Conservation (phyloP, 2,888 invertebrate genomes). For the Cordilura impudica region DNA sequence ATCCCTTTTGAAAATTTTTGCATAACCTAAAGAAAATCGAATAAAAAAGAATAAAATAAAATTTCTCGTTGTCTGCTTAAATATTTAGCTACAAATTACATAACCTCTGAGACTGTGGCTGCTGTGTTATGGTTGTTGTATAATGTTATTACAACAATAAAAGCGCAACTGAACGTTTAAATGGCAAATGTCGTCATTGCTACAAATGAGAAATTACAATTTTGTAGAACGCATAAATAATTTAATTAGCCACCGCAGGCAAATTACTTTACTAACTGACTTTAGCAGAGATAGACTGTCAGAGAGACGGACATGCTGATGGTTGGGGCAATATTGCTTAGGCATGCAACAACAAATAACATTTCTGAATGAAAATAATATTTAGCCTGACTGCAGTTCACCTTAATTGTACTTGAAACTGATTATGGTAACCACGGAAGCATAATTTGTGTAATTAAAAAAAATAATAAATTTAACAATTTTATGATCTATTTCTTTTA, state of each 20-base stretch:
- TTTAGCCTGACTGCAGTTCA: constrained; percentile 30
- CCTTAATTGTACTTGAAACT: constrained; percentile 36
- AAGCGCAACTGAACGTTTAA: neutral
- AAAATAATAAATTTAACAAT: constrained; percentile 8
- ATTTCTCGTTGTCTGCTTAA: neutral
- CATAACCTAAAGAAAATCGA: no score
- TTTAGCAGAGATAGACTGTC: neutral
- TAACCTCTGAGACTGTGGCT: neutral
- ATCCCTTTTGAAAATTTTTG: no score
- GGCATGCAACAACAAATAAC: neutral
- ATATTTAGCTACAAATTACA: neutral
- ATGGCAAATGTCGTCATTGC: neutral
- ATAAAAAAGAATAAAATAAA: neutral
- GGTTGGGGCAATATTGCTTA: neutral
- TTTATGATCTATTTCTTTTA: neutral
- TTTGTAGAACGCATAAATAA: constrained; percentile 56
- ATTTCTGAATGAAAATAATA: neutral
- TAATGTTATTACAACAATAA: neutral
- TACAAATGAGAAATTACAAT: constrained; percentile 47
- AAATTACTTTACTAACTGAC: constrained; percentile 26
- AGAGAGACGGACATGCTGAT: neutral
- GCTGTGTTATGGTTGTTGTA: neutral
- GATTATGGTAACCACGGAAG: constrained; percentile 42
- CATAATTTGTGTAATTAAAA: constrained; percentile 15
- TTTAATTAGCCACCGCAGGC: constrained; percentile 57